Evolutionary conservation across 2,797 vertebrate genomes (phyloP).

Genomic region (Sparus aurata): DNA sequence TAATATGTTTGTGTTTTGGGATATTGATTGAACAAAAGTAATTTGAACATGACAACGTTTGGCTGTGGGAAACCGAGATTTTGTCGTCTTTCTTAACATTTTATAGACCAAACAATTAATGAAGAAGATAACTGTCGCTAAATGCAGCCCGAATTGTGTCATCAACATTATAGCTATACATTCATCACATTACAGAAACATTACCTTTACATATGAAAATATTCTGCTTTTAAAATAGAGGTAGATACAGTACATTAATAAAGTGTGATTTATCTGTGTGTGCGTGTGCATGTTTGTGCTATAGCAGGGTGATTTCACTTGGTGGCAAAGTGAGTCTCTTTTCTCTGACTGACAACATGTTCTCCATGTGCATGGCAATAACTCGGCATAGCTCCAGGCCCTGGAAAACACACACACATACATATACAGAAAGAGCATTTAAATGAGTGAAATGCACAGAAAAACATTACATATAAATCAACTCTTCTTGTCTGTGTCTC

Average conservation of each 20-base stretch:
- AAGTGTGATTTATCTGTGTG: conserved; percentile 18
- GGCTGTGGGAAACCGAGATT: conserved; percentile 3
- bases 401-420: conserved; percentile 75
- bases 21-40: not conserved
- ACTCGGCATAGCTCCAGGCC: conserved; percentile 96
- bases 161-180: not conserved
- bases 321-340: conserved; percentile 94
- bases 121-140: not conserved
- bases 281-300: conserved; percentile 60
- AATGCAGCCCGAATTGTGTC: not conserved
- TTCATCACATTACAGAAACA: conserved; percentile 18
- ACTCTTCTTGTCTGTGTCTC: not conserved
- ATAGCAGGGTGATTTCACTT: conserved; percentile 97
- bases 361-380: conserved; percentile 94
- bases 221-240: conserved; percentile 62
- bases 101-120: not conserved
- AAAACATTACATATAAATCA: not conserved
- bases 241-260: conserved; percentile 66
- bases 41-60: not conserved
- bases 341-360: conserved; percentile 91
- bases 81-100: not conserved
- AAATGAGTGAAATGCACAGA: not conserved
- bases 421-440: not conserved
- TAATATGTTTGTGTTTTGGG: not conserved
- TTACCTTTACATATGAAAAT: conserved; percentile 51